Conservation (phyloP, 2,888 invertebrate species). For the Cephus pygmeus region DNA sequence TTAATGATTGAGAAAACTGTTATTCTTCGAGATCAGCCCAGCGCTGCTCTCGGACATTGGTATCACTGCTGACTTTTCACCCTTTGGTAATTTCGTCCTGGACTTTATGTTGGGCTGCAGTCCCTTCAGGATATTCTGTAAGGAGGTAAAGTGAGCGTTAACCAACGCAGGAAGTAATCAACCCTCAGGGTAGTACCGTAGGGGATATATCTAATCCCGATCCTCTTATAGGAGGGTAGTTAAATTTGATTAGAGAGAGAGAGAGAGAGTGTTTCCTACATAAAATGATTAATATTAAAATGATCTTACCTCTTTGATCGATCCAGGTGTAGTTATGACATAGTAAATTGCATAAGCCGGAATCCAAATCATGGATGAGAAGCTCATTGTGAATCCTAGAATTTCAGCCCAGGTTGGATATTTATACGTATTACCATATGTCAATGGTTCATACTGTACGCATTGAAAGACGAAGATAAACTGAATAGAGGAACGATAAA, state of each 20-base stretch:
- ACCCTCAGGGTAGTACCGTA: not conserved
- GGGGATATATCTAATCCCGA: not conserved
- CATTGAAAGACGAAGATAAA: constrained; percentile 73
- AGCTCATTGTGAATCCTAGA: constrained; percentile 72
- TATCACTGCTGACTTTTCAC: constrained; percentile 65
- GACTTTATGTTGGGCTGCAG: constrained; percentile 67
- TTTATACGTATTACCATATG: constrained; percentile 69
- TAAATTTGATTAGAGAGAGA: not conserved
- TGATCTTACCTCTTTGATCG: constrained; percentile 67
- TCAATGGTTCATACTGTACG: constrained; percentile 71
- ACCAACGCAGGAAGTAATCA: not conserved
- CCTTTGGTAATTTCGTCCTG: constrained; percentile 62
- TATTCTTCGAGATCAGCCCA: constrained; percentile 63
- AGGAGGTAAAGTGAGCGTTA: constrained; percentile 25
- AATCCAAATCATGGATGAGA: constrained; percentile 76
- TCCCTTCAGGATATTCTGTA: constrained; percentile 68
- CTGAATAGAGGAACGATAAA: constrained; percentile 60
- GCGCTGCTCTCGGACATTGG: constrained; percentile 69
- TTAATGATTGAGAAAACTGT: constrained; percentile 58
- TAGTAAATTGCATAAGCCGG: constrained; percentile 74
- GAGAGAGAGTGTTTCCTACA: not conserved
- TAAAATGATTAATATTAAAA: not conserved
- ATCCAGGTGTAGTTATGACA: constrained; percentile 68
- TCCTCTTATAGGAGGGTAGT: not conserved
- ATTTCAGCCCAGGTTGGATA: constrained; percentile 74